Evolutionary conservation across 2,797 vertebrate genomes (phyloP).

Genomic region (Argyrosomus regius): DNA sequence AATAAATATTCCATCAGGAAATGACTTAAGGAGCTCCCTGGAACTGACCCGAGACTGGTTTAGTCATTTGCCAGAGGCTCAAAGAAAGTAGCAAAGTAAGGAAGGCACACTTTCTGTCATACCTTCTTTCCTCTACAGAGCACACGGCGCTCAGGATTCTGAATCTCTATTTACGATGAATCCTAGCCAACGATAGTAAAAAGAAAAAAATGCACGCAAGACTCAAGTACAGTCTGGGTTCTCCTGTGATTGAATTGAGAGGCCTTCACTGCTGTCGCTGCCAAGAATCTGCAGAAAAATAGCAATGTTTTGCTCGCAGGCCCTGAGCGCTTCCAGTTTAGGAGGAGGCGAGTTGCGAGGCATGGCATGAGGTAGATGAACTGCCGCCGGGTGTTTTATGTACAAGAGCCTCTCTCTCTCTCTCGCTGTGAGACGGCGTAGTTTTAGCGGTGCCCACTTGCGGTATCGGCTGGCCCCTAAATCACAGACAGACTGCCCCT

Average conservation of each 20-base stretch:
- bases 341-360: slow-evolving; percentile 34
- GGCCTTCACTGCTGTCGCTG: slow-evolving; percentile 35
- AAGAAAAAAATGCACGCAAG: slow-evolving; percentile 42
- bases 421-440: too few species aligned
- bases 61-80: slow-evolving; percentile 70
- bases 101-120: slow-evolving; percentile 44
- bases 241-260: slow-evolving; percentile 54
- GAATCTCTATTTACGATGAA: slow-evolving; percentile 67
- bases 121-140: slow-evolving; percentile 39
- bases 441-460: slow-evolving; percentile 47
- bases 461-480: slow-evolving; percentile 49
- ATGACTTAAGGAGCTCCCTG: slow-evolving; percentile 76
- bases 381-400: slow-evolving; percentile 13
- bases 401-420: too few species aligned
- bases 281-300: slow-evolving; percentile 70
- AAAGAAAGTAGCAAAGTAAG: slow-evolving; percentile 43
- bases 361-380: slow-evolving; percentile 35
- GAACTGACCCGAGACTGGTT: slow-evolving; percentile 70
- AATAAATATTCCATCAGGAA: slow-evolving; percentile 82
- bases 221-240: slow-evolving; percentile 57
- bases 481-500: slow-evolving; percentile 63
- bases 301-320: slow-evolving; percentile 60
- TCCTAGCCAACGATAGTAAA: slow-evolving; percentile 59
- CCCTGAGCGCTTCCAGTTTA: slow-evolving; percentile 43
- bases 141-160: slow-evolving; percentile 48